phyloP scores from a whole-genome alignment of 2,113 vertebrate species.

The Bufo gargarizans region DNA sequence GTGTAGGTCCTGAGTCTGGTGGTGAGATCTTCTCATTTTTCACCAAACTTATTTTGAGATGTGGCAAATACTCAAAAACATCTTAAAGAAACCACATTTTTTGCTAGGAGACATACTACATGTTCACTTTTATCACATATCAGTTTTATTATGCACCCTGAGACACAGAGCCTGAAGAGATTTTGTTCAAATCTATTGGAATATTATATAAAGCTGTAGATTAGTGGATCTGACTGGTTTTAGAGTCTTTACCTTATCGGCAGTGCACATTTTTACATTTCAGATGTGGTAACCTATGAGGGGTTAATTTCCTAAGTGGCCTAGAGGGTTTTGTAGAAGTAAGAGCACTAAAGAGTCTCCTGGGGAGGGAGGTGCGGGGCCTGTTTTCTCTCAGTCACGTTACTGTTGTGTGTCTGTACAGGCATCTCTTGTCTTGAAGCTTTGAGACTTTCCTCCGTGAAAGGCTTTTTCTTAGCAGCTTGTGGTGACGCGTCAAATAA shows the following conservation, averaged over 20 bases:
- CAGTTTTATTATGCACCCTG: too few species aligned
- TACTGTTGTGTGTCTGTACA: conserved; percentile 27
- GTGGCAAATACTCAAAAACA: too few species aligned
- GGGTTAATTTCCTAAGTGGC: not conserved
- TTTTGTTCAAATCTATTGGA: too few species aligned
- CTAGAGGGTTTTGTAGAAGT: not conserved
- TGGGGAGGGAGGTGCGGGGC: not conserved
- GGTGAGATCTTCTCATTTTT: too few species aligned
- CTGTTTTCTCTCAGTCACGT: conserved; percentile 33
- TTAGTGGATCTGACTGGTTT: too few species aligned
- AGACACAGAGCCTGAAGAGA: too few species aligned
- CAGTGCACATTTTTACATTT: not conserved
- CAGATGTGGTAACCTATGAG: not conserved
- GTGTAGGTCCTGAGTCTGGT: too few species aligned
- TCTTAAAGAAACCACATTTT: too few species aligned
- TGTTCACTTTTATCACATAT: too few species aligned
- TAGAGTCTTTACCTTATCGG: not conserved
- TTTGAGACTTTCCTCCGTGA: not conserved
- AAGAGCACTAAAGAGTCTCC: not conserved
- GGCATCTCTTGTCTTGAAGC: conserved; percentile 9
- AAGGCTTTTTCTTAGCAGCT: conserved; percentile 24
- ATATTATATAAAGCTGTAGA: too few species aligned
- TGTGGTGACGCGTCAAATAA: conserved; percentile 31
- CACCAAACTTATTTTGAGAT: too few species aligned
- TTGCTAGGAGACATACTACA: too few species aligned